Conservation (phyloP, 2,113 vertebrate species). For the Toxotes chatareus region DNA sequence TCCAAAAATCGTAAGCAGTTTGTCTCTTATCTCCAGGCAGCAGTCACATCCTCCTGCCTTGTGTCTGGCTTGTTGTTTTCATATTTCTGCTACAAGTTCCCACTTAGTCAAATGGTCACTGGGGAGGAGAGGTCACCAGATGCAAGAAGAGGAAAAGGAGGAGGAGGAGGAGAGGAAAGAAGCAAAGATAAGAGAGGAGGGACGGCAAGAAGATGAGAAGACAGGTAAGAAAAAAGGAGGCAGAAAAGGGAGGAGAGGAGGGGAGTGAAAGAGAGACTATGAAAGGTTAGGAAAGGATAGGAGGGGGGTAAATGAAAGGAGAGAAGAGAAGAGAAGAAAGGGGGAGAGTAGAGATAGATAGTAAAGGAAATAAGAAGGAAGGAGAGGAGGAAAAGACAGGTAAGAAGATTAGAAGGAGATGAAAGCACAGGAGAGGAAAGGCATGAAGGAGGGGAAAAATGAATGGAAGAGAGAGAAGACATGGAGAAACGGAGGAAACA, state of each 20-base stretch:
- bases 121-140: constrained; percentile 68
- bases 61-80: constrained; percentile 69
- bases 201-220: neutral
- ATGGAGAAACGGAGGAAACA: neutral
- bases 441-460: neutral
- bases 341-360: neutral
- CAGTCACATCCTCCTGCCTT: constrained; percentile 38
- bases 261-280: neutral
- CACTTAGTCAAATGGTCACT: constrained; percentile 70
- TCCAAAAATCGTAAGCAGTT: constrained; percentile 26
- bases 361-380: neutral
- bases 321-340: too few relatives aligned
- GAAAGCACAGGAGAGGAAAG: neutral
- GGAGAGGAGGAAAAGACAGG: neutral
- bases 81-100: constrained; percentile 76
- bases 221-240: too few relatives aligned
- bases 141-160: constrained; percentile 37
- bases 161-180: neutral
- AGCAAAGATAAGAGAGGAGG: neutral
- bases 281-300: neutral
- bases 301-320: neutral
- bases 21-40: constrained; percentile 48
- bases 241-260: neutral
- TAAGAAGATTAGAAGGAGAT: too few relatives aligned
- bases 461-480: neutral